Evolutionary conservation across 2,797 vertebrate species (phyloP).

Genomic region (Coranthus polyacanthus): DNA sequence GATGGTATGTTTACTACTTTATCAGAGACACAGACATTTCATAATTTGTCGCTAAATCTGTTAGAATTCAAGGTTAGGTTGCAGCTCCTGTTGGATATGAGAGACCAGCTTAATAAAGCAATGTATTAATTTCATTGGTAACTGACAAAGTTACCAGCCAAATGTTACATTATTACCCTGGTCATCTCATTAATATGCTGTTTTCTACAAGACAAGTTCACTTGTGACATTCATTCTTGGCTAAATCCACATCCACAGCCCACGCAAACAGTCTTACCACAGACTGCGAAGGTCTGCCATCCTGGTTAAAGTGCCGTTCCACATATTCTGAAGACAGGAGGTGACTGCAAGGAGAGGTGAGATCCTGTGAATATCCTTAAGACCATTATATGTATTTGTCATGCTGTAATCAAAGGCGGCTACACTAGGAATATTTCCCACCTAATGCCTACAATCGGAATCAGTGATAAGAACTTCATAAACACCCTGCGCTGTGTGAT

Average conservation of each 20-base stretch:
- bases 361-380: conserved; percentile 16
- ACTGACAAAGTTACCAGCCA: conserved; percentile 14
- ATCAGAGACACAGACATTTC: too few species aligned
- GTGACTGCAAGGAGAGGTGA: conserved; percentile 81
- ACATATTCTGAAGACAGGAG: conserved; percentile 91
- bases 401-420: conserved; percentile 5
- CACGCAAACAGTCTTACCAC: conserved; percentile 70
- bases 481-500: conserved; percentile 29
- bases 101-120: too few species aligned
- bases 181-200: conserved; percentile 42
- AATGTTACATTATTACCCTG: conserved; percentile 5
- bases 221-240: conserved; percentile 10
- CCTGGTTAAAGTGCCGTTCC: conserved; percentile 86
- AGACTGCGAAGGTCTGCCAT: conserved; percentile 73
- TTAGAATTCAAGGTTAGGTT: too few species aligned
- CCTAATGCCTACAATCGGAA: conserved; percentile 1
- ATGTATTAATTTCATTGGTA: not conserved
- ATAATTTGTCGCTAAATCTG: too few species aligned
- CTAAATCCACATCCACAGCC: conserved; percentile 5
- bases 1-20: too few species aligned
- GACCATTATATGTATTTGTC: not conserved
- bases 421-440: conserved; percentile 17
- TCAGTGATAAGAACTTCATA: conserved; percentile 16
- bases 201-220: conserved; percentile 30
- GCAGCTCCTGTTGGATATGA: too few species aligned